A percentile compares a stretch with the other conserved stretches of the same genome.
These are phyloP conservation scores for Scrobipalpa atriplicella DNA, from an alignment of 2,888 invertebrate genomes.

Conservation along the genomic window DNA sequence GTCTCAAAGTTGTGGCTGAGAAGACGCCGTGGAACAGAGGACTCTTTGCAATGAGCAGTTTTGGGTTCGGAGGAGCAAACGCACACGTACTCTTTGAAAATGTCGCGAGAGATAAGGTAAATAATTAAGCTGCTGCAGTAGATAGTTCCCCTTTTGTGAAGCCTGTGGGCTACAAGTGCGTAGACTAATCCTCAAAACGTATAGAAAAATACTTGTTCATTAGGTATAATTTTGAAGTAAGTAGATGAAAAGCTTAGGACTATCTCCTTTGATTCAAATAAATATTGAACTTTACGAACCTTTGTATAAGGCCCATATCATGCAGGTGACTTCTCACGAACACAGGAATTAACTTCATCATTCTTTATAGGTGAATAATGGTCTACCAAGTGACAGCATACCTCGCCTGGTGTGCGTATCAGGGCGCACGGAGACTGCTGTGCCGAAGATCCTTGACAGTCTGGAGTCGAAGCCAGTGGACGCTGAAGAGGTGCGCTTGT, in stretches of 20 bases:
- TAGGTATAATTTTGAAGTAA: no score
- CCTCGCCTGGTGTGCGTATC: slow-evolving; percentile 89
- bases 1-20: slow-evolving; percentile 32
- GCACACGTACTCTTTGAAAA: slow-evolving; percentile 31
- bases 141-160: no score
- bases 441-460: slow-evolving; percentile 85
- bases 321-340: no score
- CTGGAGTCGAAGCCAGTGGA: slow-evolving; percentile 84
- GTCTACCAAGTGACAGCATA: slow-evolving; percentile 84
- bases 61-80: slow-evolving; percentile 35
- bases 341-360: not conserved
- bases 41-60: slow-evolving; percentile 26
- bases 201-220: no score
- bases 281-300: no score
- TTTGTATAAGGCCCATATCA: no score
- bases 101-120: slow-evolving; percentile 31
- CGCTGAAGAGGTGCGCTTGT: slow-evolving; percentile 82
- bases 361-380: slow-evolving; percentile 76
- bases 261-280: no score
- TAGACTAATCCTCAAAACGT: no score
- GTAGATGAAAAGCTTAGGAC: no score
- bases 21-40: slow-evolving; percentile 31
- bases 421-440: slow-evolving; percentile 90
- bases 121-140: not conserved
- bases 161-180: no score